A percentile compares a stretch with the other conserved stretches of the same genome.
phyloP scores from a whole-genome alignment of 2,797 vertebrate genomes.

The Choloepus didactylus region DNA sequence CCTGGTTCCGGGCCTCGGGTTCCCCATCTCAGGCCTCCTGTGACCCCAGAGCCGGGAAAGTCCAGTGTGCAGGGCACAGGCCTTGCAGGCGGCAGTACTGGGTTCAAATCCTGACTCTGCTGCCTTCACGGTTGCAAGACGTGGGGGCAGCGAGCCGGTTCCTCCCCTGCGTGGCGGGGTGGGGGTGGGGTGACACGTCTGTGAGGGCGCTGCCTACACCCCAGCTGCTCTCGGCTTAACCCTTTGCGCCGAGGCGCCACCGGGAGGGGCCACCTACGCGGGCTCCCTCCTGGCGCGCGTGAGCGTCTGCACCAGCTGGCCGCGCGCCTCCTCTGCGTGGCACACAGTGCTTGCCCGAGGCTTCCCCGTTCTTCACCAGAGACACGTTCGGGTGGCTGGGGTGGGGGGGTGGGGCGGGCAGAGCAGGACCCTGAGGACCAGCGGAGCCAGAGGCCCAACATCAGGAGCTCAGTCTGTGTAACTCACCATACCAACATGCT shows the following conservation, averaged over 20 bases:
- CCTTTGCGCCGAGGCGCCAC: background rate
- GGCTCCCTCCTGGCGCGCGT: conserved; percentile 86
- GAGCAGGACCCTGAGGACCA: too few relatives aligned
- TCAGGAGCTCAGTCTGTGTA: too few relatives aligned
- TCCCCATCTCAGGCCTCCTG: background rate
- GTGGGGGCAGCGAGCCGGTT: too few relatives aligned
- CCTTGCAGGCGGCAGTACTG: background rate
- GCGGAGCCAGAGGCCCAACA: too few relatives aligned
- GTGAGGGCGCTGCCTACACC: too few relatives aligned
- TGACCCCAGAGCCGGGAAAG: background rate
- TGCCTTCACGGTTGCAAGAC: background rate
- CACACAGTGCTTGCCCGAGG: conserved; percentile 89
- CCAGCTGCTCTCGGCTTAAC: too few relatives aligned
- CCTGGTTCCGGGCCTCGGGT: background rate
- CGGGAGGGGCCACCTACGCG: conserved; percentile 84
- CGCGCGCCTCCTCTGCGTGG: conserved; percentile 85
- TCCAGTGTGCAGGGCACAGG: background rate
- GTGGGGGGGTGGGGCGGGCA: background rate
- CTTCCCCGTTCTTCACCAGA: conserved; percentile 88
- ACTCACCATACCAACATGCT: too few relatives aligned
- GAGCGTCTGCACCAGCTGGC: conserved; percentile 89
- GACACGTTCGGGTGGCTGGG: conserved; percentile 88
- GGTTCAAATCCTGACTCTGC: background rate
- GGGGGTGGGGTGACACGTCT: background rate
- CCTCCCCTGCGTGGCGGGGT: background rate